phyloP scores from a whole-genome alignment of 2,113 vertebrate genomes.

The Gymnogyps californianus region DNA sequence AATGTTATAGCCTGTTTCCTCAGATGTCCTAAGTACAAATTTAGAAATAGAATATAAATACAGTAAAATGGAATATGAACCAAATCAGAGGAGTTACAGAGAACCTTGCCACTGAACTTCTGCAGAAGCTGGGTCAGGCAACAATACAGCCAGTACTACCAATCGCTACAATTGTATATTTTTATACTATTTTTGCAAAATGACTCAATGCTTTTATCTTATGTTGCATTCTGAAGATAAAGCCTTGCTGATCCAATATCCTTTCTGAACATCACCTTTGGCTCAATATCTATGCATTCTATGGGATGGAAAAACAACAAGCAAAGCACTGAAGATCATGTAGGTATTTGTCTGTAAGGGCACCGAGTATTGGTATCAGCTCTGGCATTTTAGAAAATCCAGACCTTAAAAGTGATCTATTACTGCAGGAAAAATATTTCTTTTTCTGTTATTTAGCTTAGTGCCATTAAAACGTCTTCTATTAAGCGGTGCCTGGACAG shows the following conservation, averaged over 20 bases:
- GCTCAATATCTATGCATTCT: neutral
- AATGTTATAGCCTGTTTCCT: neutral
- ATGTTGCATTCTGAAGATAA: neutral
- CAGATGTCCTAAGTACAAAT: neutral
- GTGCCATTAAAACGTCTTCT: neutral
- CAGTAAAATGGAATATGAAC: neutral
- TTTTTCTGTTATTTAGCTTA: neutral
- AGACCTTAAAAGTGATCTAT: neutral
- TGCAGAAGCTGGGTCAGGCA: neutral
- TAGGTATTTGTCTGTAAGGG: neutral
- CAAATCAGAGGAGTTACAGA: neutral
- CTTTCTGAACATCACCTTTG: neutral
- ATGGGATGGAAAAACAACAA: neutral
- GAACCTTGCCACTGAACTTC: neutral
- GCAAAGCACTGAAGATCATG: neutral
- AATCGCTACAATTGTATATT: rapidly evolving
- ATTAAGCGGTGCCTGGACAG: neutral
- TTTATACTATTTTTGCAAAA: neutral
- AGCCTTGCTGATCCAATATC: neutral
- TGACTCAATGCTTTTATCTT: neutral
- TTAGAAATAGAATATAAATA: neutral
- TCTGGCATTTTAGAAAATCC: neutral
- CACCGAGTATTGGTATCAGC: neutral
- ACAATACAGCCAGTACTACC: neutral
- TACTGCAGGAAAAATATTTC: neutral